Conservation (phyloP, 1,140 invertebrate species). For the Hyles vespertilio region DNA sequence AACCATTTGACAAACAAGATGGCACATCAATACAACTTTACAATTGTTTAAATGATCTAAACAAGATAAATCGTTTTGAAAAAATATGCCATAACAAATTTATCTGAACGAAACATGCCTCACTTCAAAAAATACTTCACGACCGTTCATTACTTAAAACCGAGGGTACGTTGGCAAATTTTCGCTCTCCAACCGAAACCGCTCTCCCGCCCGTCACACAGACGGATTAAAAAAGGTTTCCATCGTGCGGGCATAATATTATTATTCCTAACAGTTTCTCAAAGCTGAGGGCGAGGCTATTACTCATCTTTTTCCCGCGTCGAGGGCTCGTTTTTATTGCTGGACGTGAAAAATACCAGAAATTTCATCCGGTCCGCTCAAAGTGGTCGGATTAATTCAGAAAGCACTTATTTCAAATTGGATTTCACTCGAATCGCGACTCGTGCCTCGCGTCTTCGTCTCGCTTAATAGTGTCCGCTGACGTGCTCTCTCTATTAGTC, state of each 20-base stretch:
- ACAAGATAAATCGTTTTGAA: too few relatives aligned
- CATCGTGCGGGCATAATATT: constrained; percentile 59
- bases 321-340: constrained; percentile 66
- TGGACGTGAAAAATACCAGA: constrained; percentile 72
- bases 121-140: too few relatives aligned
- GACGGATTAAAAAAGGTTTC: constrained; percentile 50
- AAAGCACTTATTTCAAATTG: constrained; percentile 74
- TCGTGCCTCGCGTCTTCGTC: constrained; percentile 43
- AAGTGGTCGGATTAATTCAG: constrained; percentile 72
- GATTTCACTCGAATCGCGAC: constrained; percentile 56
- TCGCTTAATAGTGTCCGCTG: constrained; percentile 50
- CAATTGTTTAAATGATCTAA: too few relatives aligned
- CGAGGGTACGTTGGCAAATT: constrained; percentile 8
- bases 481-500: constrained; percentile 39
- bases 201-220: constrained; percentile 14
- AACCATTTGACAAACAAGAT: too few relatives aligned
- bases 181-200: constrained; percentile 13
- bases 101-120: too few relatives aligned
- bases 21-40: too few relatives aligned
- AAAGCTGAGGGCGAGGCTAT: constrained; percentile 52
- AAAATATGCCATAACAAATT: too few relatives aligned
- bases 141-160: not conserved
- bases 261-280: constrained; percentile 64
- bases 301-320: constrained; percentile 65
- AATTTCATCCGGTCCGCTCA: constrained; percentile 66